phyloP scores from a whole-genome alignment of 2,113 vertebrate species.

The Recurvirostra avosetta region DNA sequence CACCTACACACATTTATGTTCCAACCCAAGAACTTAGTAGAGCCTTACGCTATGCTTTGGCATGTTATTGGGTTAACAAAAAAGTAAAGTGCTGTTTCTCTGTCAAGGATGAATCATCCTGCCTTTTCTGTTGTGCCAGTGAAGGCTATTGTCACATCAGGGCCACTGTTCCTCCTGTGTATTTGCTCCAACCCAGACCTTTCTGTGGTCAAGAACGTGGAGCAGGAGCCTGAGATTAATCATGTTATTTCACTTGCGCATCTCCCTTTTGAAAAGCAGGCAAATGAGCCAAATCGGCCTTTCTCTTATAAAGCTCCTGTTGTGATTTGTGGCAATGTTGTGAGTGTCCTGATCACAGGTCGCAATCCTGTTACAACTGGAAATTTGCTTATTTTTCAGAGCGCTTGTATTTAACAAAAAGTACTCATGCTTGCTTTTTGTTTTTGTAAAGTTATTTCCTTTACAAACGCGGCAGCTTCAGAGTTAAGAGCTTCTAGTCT shows the following conservation, averaged over 20 bases:
- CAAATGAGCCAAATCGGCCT: neutral
- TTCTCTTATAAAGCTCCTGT: neutral
- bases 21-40: neutral
- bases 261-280: neutral
- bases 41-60: neutral
- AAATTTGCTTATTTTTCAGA: neutral
- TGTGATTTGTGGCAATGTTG: neutral
- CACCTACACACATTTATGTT: neutral
- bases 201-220: neutral
- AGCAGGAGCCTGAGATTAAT: neutral
- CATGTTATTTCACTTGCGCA: neutral
- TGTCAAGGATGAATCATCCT: neutral
- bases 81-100: neutral
- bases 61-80: neutral
- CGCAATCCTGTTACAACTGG: neutral
- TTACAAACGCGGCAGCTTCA: neutral
- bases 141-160: neutral
- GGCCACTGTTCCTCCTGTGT: neutral
- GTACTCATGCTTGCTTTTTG: neutral
- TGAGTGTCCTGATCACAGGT: neutral
- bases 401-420: neutral
- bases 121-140: neutral
- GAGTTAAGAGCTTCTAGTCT: neutral
- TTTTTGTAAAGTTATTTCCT: neutral
- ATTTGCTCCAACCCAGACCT: neutral